Evolutionary conservation across 37 sponge, comb jelly and placozoan species (phyloP).

Genomic region (Beroe ovata): DNA sequence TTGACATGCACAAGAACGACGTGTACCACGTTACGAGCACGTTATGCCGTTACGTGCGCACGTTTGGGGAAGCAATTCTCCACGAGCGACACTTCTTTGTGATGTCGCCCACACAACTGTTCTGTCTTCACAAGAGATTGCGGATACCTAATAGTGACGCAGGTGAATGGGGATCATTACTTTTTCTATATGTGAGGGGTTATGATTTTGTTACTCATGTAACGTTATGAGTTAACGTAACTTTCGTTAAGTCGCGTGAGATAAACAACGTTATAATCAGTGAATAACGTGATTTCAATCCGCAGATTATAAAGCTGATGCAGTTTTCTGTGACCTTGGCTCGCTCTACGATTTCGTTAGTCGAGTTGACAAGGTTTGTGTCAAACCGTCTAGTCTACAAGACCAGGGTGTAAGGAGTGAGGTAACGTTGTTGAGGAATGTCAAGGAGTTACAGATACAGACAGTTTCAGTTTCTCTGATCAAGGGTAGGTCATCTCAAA

Average conservation of each 20-base stretch:
- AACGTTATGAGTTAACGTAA: too few relatives aligned
- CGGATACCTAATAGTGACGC: constrained; percentile 52
- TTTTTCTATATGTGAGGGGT: too few relatives aligned
- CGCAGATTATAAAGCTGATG: constrained; percentile 61
- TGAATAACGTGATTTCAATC: too few relatives aligned
- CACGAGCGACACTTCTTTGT: constrained; percentile 48
- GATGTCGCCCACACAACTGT: constrained; percentile 37
- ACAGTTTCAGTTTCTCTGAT: constrained; percentile 6
- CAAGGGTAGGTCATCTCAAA: too few relatives aligned
- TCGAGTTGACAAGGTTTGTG: constrained; percentile 18
- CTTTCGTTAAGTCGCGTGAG: too few relatives aligned
- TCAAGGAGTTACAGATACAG: constrained; percentile 63
- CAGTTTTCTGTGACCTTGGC: constrained; percentile 62
- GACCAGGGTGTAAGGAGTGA: constrained; percentile 55
- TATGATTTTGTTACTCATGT: too few relatives aligned
- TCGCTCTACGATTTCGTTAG: constrained; percentile 47
- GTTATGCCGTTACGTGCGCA: constrained; percentile 26
- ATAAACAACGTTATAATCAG: too few relatives aligned
- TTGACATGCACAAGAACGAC: constrained; percentile 56
- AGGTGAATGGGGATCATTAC: too few relatives aligned
- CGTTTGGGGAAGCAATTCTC: constrained; percentile 56
- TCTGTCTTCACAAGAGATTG: constrained; percentile 37
- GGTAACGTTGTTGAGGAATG: neutral
- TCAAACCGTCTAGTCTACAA: constrained; percentile 34
- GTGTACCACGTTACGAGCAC: constrained; percentile 55